Evolutionary conservation across 1,140 invertebrate species (phyloP).

Genomic region (Melipona quadrifasciata): DNA sequence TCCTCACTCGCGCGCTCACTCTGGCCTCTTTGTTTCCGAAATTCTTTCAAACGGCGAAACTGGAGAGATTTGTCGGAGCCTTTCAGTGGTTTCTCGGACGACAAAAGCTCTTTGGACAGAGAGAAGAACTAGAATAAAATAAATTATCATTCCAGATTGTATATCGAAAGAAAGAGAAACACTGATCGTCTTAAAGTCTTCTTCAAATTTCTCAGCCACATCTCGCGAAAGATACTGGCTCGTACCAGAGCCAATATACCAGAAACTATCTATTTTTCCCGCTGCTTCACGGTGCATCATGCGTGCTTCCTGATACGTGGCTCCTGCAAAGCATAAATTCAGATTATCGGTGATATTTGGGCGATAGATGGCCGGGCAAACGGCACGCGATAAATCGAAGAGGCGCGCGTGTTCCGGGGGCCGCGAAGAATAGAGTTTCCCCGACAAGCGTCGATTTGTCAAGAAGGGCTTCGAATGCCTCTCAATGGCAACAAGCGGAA

Average conservation of each 20-base stretch:
- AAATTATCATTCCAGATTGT: no score
- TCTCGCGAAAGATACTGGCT: no score
- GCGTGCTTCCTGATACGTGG: slow-evolving; percentile 35
- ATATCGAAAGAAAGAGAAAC: no score
- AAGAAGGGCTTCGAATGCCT: slow-evolving; percentile 77
- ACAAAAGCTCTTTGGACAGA: neutral
- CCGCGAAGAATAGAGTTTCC: slow-evolving; percentile 75
- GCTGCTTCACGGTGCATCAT: neutral
- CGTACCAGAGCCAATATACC: no score
- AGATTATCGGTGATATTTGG: slow-evolving; percentile 75
- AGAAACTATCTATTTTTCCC: neutral
- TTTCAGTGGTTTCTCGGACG: neutral
- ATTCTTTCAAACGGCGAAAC: slow-evolving; percentile 10
- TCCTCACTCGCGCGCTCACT: no score
- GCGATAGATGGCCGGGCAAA: slow-evolving; percentile 66
- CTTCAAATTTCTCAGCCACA: no score
- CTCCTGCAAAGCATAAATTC: slow-evolving; percentile 65
- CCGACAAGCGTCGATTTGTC: slow-evolving; percentile 80
- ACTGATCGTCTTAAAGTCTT: no score
- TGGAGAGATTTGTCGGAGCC: neutral
- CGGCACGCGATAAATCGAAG: slow-evolving; percentile 74
- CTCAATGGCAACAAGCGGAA: slow-evolving; percentile 79
- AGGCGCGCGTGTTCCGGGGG: slow-evolving; percentile 63
- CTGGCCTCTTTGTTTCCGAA: neutral
- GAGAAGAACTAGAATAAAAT: no score